Conservation (phyloP, 2,797 vertebrate genomes). For the Sardinella longiceps region DNA sequence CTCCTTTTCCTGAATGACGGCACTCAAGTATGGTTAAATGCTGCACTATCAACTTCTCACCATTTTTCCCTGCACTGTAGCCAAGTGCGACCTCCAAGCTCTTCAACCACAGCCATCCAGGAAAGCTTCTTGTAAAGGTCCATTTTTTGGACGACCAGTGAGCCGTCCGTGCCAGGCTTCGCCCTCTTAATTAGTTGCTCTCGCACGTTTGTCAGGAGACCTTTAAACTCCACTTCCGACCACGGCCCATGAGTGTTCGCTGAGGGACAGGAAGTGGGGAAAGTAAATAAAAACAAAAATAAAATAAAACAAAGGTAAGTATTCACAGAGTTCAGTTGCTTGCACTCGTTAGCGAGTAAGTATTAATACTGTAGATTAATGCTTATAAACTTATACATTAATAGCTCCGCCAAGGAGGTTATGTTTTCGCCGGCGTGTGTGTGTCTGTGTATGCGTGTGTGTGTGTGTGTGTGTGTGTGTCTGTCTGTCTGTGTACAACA, state of each 20-base stretch:
- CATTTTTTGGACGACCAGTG: constrained; percentile 47
- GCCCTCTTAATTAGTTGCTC: constrained; percentile 51
- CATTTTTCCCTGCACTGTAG: constrained; percentile 63
- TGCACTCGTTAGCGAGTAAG: neutral
- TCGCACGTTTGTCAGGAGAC: constrained; percentile 56
- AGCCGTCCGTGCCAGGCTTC: neutral
- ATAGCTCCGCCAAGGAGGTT: too few species aligned
- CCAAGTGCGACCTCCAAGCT: constrained; percentile 67
- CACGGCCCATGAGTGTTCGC: constrained; percentile 53
- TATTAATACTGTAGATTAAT: too few species aligned
- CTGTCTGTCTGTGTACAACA: too few species aligned
- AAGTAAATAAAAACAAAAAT: too few species aligned
- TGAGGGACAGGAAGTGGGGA: constrained; percentile 45
- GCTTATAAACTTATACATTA: too few species aligned
- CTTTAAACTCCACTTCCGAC: constrained; percentile 55
- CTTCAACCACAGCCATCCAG: constrained; percentile 62
- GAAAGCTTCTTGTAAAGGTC: constrained; percentile 67
- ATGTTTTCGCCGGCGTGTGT: too few species aligned
- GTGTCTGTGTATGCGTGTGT: too few species aligned
- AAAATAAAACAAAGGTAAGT: neutral
- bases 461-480: too few species aligned
- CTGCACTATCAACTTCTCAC: too few species aligned
- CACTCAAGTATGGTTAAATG: too few species aligned
- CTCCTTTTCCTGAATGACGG: too few species aligned
- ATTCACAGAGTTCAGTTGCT: neutral